These are phyloP conservation scores for Strigamia transsilvanica DNA, from an alignment of 2,888 invertebrate genomes.

Conservation along the genomic window DNA sequence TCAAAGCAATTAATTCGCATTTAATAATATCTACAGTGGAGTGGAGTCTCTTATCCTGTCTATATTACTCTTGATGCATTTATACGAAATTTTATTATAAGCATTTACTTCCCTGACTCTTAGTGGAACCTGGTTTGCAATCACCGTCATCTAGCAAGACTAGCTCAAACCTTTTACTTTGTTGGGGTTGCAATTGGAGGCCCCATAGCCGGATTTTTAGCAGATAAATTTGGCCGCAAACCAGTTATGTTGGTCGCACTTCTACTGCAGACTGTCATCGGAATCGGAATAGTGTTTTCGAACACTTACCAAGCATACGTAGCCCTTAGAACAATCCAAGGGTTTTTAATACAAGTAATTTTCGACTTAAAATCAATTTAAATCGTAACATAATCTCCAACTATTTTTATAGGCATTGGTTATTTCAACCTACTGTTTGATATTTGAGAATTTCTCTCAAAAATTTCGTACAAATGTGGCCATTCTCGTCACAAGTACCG, in stretches of 20 bases:
- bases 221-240: conserved; percentile 56
- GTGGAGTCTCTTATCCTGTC: too few species aligned
- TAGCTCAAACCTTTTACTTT: conserved; percentile 54
- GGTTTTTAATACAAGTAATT: conserved; percentile 33
- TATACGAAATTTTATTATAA: neutral
- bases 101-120: neutral
- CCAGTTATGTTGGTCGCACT: conserved; percentile 50
- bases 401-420: conserved; percentile 6
- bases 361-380: neutral
- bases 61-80: too few species aligned
- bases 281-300: conserved; percentile 49
- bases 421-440: conserved; percentile 4
- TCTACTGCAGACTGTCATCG: conserved; percentile 44
- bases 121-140: conserved; percentile 55
- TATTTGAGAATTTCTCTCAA: conserved; percentile 51
- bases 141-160: conserved; percentile 28
- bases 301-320: conserved; percentile 47
- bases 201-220: conserved; percentile 53
- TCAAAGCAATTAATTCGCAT: too few species aligned
- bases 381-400: neutral
- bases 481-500: conserved; percentile 23
- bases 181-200: conserved; percentile 55
- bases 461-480: conserved; percentile 42
- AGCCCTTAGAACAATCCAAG: conserved; percentile 48
- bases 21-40: too few species aligned